Evolutionary conservation across 2,113 vertebrate species (phyloP), one percentile per base, ranked within the genome.

Genomic region (Reinhardtius hippoglossoides): DNA sequence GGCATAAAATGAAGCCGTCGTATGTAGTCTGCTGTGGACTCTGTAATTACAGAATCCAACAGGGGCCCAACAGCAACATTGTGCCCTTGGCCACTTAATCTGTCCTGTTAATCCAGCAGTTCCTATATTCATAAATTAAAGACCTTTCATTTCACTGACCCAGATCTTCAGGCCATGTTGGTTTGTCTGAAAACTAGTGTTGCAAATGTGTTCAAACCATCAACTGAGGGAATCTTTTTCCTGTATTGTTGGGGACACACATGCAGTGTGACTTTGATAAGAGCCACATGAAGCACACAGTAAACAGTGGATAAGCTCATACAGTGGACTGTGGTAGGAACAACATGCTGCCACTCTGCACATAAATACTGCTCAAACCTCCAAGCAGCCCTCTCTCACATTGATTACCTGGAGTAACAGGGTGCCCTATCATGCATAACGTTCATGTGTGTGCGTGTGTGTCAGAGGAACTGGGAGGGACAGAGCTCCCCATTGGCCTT

Each of bases 401-500:
- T 74, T 59, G 58, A 74, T 58, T 76, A 76, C 67, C 71, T 42
- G 3, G 31, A 72, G 54, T 40, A 67, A 68, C 75, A 60, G 24
- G 23, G 66, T 59, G 76, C 59, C 52, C 46, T 1, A 21, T 42
- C 4, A 13, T 8, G 57, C 77, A 80, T 44, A 50, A 63, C 58
- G 9, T 18, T 24, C 54, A 27, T 68, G 44, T 14, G 65, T 61
- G 71, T 10, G 23, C 42, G 69, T 65, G 56, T 78, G 52, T 50
- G 50, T n/a, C 50, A 54, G 50, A 54, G 50, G 50, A 18, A 50
- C 46, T 50, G 46, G 50, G 20, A 54, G 50, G 50, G 20, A 54
- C 50, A 74, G 71, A 82, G 64, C 81, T 78, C 66, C 72, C 62
- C 35, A 62, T 24, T 70, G 74, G 74, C 80, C 64, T 57, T 80